Conservation (phyloP, 2,888 invertebrate species). For the Lordiphosa fenestrarum region DNA sequence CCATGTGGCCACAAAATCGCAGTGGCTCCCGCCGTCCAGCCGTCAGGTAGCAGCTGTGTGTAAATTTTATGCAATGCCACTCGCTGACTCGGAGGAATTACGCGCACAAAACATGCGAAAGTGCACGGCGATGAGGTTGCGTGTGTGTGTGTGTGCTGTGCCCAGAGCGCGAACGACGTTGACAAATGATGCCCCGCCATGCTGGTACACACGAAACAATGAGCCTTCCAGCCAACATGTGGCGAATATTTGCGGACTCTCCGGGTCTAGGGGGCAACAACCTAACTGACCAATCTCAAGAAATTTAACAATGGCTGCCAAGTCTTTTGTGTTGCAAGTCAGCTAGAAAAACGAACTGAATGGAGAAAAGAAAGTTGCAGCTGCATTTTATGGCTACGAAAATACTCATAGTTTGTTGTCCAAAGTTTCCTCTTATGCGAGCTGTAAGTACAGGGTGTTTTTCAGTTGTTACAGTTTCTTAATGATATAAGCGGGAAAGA, state of each 20-base stretch:
- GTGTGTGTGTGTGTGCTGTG: conserved; percentile 23
- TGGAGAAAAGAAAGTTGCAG: conserved; percentile 44
- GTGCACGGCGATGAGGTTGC: conserved; percentile 44
- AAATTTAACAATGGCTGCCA: conserved; percentile 50
- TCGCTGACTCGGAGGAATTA: conserved; percentile 55
- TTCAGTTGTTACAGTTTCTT: too few species aligned
- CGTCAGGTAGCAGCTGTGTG: conserved; percentile 32
- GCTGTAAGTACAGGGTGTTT: conserved; percentile 31
- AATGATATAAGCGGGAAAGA: too few species aligned
- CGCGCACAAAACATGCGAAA: conserved; percentile 58
- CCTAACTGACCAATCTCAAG: conserved; percentile 44
- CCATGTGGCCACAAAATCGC: conserved; percentile 3
- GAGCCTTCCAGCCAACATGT: conserved; percentile 35
- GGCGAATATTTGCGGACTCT: conserved; percentile 56
- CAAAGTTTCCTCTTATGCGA: conserved; percentile 30
- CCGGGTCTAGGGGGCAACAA: conserved; percentile 57
- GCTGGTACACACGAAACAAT: conserved; percentile 40
- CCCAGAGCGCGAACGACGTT: conserved; percentile 56
- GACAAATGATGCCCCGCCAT: conserved; percentile 63
- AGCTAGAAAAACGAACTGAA: conserved; percentile 25
- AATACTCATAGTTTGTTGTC: conserved; percentile 34
- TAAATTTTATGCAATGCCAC: conserved; percentile 37
- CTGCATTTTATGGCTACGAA: conserved; percentile 60
- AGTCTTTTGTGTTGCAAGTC: conserved; percentile 51
- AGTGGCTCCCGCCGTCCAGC: background rate